A percentile compares a stretch with the other conserved stretches of the same genome.
Conservation (phyloP, 1,140 invertebrate species). For the Teleopsis dalmanni region DNA sequence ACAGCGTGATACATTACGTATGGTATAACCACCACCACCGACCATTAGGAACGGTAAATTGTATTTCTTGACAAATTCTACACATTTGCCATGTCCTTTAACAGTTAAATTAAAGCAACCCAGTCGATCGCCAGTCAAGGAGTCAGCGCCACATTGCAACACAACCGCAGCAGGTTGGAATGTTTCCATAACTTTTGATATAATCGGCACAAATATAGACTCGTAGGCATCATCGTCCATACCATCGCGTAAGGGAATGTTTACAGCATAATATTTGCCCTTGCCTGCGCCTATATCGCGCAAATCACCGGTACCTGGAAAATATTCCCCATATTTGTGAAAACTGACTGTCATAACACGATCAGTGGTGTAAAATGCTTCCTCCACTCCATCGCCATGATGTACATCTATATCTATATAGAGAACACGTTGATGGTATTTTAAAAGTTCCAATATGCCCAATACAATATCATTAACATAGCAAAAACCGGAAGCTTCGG, state of each 20-base stretch:
- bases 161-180: conserved; percentile 94
- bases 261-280: conserved; percentile 98
- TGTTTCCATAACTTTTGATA: conserved; percentile 97
- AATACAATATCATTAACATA: conserved; percentile 97
- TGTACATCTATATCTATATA: conserved; percentile 93
- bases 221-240: conserved; percentile 99
- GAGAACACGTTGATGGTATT: conserved; percentile 83
- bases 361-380: conserved; percentile 89
- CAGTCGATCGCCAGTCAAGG: conserved; percentile 89
- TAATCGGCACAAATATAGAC: conserved; percentile 95
- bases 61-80: conserved; percentile 95
- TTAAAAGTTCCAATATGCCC: conserved; percentile 84
- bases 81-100: conserved; percentile 96
- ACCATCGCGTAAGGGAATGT: conserved; percentile 95
- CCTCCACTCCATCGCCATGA: conserved; percentile 88
- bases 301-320: conserved; percentile 84
- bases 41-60: conserved; percentile 92
- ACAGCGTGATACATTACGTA: conserved; percentile 95
- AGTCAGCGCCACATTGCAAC: conserved; percentile 97
- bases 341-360: conserved; percentile 90
- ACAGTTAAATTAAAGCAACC: conserved; percentile 98
- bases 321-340: conserved; percentile 91
- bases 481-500: conserved; percentile 93
- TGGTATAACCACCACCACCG: conserved; percentile 96
- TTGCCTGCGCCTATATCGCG: conserved; percentile 98